Base-by-base conservation (phyloP, 2,888 invertebrate genomes). In the Drosophila imparisetae region DNA sequence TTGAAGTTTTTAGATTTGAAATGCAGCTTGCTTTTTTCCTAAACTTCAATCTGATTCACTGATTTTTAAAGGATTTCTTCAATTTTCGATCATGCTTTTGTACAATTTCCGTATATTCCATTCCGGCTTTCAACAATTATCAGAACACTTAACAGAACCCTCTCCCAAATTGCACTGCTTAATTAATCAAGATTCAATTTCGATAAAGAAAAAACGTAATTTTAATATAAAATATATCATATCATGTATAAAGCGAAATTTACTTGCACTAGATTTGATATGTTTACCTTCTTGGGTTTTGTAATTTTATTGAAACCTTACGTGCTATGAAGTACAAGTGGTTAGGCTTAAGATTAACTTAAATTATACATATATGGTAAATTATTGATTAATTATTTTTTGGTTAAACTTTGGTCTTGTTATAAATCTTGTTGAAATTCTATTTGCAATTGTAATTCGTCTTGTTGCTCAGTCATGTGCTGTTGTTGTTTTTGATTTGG, bases 281-380 rank as follows among this genome's bases (percentile, higher is more conserved):
- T 64, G 40, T 54, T 36, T 53, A 0, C 21, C n/a, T 53, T 49
- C 6, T 48, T 59, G 30, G 24, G 24, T 62, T 60, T 59, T 53
- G 24, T 64, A 6, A 34, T 62, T 80, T 81, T 84, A 81, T 83
- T 80, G 73, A 75, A 81, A 74, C 48, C 86, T 87, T 87, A 87
- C 40, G 29, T 40, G 66, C 89, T 89, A 89, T 89, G 88, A 89
- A 89, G 88, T 89, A 89, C 88, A 90, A 75, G 58, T 79, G 83
- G 78, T 90, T 90, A 83, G 69, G 54, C 78, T 83, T 80, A 90
- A 49, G 24, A 53, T 73, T 62, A 66, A 63, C 21, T 86, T 80
- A 64, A 48, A 38, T 61, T 73, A 62, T 40, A 48, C 45, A 15
- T 15, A 4, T 45, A 8, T 45, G 4, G 24, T 24, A 27, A 36